These are phyloP conservation scores for Caenorhabditis sp. DNA, from an alignment of 2,888 invertebrate species.

Conservation along the genomic window DNA sequence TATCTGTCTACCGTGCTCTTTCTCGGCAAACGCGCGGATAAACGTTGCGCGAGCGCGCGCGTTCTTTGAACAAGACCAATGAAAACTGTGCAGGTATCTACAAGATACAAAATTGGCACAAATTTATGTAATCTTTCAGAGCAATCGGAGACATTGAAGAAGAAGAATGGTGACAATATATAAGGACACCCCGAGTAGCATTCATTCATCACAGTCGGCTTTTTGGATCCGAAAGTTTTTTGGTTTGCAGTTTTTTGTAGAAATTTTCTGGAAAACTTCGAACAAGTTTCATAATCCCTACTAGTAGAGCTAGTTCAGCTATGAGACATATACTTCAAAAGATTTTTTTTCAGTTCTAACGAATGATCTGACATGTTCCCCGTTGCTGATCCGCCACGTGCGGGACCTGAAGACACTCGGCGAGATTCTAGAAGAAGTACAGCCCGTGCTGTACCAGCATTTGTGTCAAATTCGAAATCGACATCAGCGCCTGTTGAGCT, in stretches of 20 bases:
- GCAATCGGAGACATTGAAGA: constrained; percentile 8
- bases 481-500: constrained; percentile 37
- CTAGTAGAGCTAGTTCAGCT: no score
- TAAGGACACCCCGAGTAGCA: constrained; percentile 24
- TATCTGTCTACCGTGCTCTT: constrained; percentile 12
- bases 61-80: constrained; percentile 43
- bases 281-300: no score
- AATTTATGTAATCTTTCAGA: constrained; percentile 59
- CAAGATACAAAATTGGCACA: constrained; percentile 62
- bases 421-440: constrained; percentile 24
- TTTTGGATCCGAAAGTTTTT: not conserved
- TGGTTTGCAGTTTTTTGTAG: not conserved
- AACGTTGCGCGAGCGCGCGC: constrained; percentile 3
- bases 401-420: constrained; percentile 23
- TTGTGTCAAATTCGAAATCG: constrained; percentile 15
- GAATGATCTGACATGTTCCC: constrained; percentile 47
- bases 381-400: constrained; percentile 46
- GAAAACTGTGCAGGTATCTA: constrained; percentile 48
- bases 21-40: constrained; percentile 24
- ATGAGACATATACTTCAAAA: no score
- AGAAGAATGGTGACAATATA: constrained; percentile 29
- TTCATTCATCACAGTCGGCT: constrained; percentile 11
- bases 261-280: not conserved
- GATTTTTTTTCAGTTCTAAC: constrained; percentile 1
- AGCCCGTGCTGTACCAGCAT: constrained; percentile 6